Base-by-base conservation (phyloP, 1,140 invertebrate genomes). In the Myzus persicae region DNA sequence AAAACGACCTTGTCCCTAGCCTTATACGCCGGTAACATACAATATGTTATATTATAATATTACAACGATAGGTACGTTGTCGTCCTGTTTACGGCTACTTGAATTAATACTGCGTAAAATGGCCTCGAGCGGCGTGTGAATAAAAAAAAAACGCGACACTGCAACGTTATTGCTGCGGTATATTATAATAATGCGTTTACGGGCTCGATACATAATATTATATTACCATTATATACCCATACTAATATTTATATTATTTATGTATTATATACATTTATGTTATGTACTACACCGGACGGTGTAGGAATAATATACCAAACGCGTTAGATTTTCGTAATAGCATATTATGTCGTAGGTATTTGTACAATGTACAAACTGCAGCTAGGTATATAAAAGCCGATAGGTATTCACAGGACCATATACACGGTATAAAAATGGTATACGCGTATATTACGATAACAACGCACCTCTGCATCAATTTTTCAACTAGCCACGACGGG, bases 11-110 rank as follows among this genome's bases (percentile, higher is more conserved):
- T 90, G 89, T 54, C 46, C 89, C 36, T 36, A 59, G 44, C 51
- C 51, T 90, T 59, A 90, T 90, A 59, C 89, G 89, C 14, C 59
- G 59, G 31, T 76, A 76, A 31, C n/a, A 76, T 76, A 76, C 59
- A 76, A 76, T n/a, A 76, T 76, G 59, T 76, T 76, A 6, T 76
- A 76, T 76, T 76, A n/a, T 76, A 76, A 76, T 76, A 76, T 76
- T 76, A 76, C 31, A 76, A 76, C 14, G 31, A 76, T 90, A 89
- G 22, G 46, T 46, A 54, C 46, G 24, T 38, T 38, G 38, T 38
- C 81, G 38, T 84, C 38, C 22, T 84, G 81, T 40, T 40, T 84
- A 84, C 38, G 85, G 40, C 24, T 36, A 44, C 59, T 91, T 76
- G 26, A 42, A 82, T 91, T 91, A 36, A 91, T 91, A 48, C 20